phyloP scores from a whole-genome alignment of 2,113 vertebrate genomes.

The Tyto alba region DNA sequence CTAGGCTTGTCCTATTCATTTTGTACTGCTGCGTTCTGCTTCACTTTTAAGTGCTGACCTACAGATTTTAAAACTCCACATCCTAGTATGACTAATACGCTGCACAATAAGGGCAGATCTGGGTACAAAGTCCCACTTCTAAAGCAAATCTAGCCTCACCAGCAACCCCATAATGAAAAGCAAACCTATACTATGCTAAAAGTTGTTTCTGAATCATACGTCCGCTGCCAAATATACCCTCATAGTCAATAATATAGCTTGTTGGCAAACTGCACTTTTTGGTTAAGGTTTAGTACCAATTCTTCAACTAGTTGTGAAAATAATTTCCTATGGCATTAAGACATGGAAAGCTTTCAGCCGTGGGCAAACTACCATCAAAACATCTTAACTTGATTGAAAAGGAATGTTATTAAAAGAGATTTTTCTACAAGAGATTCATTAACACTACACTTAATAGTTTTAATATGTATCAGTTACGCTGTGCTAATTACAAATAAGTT shows the following conservation, averaged over 20 bases:
- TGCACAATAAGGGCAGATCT: not conserved
- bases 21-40: not conserved
- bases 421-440: not conserved
- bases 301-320: not conserved
- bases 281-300: not conserved
- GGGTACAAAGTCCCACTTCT: not conserved
- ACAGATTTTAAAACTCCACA: not conserved
- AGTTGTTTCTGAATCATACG: not conserved
- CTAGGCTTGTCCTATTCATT: not conserved
- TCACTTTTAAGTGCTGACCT: not conserved
- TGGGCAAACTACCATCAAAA: not conserved
- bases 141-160: not conserved
- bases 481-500: not conserved
- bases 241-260: not conserved
- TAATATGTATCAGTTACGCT: not conserved
- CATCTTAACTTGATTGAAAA: not conserved
- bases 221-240: not conserved
- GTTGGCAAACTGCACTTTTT: not conserved
- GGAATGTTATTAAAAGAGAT: not conserved
- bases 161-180: not conserved
- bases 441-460: not conserved
- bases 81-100: not conserved
- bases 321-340: not conserved
- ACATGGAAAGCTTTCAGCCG: not conserved
- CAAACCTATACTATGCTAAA: not conserved